phyloP scores from a whole-genome alignment of 2,888 invertebrate genomes.

The Incurvaria masculella region DNA sequence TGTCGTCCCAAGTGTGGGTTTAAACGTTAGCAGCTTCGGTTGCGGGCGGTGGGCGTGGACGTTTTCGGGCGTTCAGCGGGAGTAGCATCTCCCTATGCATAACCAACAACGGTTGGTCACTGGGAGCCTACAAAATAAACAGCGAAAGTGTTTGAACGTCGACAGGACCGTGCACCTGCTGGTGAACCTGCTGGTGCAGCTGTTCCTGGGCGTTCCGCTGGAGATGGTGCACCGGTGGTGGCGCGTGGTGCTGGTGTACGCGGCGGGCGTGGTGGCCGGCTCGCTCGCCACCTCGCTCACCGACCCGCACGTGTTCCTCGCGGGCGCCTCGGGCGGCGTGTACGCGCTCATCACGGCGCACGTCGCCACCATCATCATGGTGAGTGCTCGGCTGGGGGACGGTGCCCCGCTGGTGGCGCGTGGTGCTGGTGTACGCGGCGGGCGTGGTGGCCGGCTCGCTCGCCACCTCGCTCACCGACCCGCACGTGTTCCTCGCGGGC shows the following conservation, averaged over 20 bases:
- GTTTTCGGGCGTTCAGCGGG: too few species aligned
- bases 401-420: conserved; percentile 95
- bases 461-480: conserved; percentile 78
- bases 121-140: too few species aligned
- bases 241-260: conserved; percentile 81
- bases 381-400: conserved; percentile 83
- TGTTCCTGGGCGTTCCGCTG: conserved; percentile 89
- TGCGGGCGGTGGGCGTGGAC: too few species aligned
- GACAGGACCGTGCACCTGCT: conserved; percentile 79
- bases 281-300: conserved; percentile 79
- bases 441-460: conserved; percentile 85
- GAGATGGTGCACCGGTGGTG: conserved; percentile 97
- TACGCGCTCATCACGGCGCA: conserved; percentile 94
- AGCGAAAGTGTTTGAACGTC: conserved; percentile 11
- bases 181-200: conserved; percentile 88
- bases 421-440: conserved; percentile 76
- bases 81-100: too few species aligned
- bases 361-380: conserved; percentile 87
- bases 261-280: conserved; percentile 82
- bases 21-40: too few species aligned
- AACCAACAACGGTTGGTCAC: too few species aligned
- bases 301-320: conserved; percentile 76
- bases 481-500: conserved; percentile 79
- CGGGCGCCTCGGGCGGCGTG: conserved; percentile 94
- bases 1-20: too few species aligned